Evolutionary conservation across 2,113 vertebrate species (phyloP).

Genomic region (Centrocercus urophasianus): DNA sequence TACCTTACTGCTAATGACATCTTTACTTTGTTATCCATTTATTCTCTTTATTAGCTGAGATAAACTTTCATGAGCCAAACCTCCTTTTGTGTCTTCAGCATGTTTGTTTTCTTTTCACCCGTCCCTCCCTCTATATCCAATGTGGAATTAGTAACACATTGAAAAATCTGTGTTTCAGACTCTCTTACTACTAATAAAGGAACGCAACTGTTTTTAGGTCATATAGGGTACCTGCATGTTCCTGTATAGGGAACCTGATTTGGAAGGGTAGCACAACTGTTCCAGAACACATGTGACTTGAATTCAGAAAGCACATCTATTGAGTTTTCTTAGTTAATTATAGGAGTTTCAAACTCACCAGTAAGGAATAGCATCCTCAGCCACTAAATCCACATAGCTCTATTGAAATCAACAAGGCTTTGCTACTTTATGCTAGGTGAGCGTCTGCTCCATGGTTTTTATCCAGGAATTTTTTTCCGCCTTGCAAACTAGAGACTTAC

Average conservation of each 20-base stretch:
- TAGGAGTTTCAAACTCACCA: neutral
- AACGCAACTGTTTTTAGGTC: neutral
- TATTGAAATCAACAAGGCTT: conserved; percentile 1
- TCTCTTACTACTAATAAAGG: neutral
- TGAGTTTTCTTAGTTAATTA: neutral
- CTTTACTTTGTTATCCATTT: conserved; percentile 34
- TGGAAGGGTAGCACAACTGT: neutral
- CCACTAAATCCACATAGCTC: neutral
- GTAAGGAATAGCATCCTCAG: neutral
- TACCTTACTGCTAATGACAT: conserved; percentile 12
- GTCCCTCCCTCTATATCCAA: neutral
- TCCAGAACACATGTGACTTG: neutral
- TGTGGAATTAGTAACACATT: neutral
- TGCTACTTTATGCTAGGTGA: conserved; percentile 9
- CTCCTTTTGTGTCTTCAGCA: conserved; percentile 9
- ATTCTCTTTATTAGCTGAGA: conserved; percentile 52
- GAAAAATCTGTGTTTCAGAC: neutral
- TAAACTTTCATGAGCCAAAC: conserved; percentile 47
- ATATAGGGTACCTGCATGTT: neutral
- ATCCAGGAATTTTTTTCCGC: neutral
- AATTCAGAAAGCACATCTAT: neutral
- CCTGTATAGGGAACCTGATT: neutral
- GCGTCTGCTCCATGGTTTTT: neutral
- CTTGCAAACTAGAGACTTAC: conserved; percentile 47
- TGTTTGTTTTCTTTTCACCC: neutral